These are phyloP conservation scores for Athene cunicularia DNA, from an alignment of 2,113 vertebrate species.

Conservation along the genomic window DNA sequence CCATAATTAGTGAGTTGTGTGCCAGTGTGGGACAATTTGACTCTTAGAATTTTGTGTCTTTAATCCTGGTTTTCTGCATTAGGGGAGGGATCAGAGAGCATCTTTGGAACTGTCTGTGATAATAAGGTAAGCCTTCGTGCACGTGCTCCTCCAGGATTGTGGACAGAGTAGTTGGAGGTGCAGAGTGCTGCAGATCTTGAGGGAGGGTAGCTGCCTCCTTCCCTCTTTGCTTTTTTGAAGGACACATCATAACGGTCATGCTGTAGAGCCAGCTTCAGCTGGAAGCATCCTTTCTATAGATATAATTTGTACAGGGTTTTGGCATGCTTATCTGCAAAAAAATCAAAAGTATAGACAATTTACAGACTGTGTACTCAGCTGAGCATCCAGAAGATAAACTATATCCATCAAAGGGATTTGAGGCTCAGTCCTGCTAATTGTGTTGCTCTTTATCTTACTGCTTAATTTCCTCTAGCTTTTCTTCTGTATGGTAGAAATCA, in stretches of 20 bases:
- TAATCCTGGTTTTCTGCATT: background rate
- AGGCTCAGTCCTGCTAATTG: background rate
- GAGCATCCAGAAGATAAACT: background rate
- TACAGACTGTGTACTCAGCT: background rate
- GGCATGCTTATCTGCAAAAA: background rate
- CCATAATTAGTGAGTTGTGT: background rate
- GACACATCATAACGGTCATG: background rate
- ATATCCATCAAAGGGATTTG: background rate
- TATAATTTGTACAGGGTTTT: background rate
- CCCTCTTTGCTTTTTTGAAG: background rate
- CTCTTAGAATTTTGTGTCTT: background rate
- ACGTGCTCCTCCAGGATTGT: background rate
- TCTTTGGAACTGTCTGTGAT: background rate
- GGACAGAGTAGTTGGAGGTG: background rate
- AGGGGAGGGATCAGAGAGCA: background rate
- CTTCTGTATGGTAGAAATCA: background rate
- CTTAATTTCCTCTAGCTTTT: background rate
- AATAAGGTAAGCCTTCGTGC: background rate
- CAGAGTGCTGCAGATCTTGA: background rate
- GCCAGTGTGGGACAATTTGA: background rate
- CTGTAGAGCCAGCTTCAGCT: background rate
- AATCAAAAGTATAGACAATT: background rate
- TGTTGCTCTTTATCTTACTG: background rate
- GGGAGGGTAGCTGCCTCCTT: background rate
- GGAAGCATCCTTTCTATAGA: background rate